phyloP scores from a whole-genome alignment of 2,113 vertebrate species.

The pig (Sus scrofa) region T2T-Sscrofa CM000812.6:65324001-65324500 shows the following conservation, averaged over 20 bases:
- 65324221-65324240: not conserved
- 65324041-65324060: not conserved
- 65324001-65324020: not conserved
- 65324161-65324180: not conserved
- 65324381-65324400: not conserved
- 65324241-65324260: not conserved
- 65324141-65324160: not conserved
- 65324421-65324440: not conserved
- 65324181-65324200: not conserved
- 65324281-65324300: not conserved
- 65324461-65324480: not conserved
- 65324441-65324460: not conserved
- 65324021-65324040: slow-evolving; percentile 20
- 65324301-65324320: not conserved
- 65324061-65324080: not conserved
- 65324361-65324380: not conserved
- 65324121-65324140: not conserved
- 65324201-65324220: not conserved
- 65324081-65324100: not conserved
- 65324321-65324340: not conserved
- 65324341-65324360: not conserved
- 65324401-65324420: not conserved
- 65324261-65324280: not conserved
- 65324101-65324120: not conserved
- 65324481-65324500: not conserved